phyloP scores from a whole-genome alignment of 2,888 invertebrate genomes.

The Caradrina kadenii region DNA sequence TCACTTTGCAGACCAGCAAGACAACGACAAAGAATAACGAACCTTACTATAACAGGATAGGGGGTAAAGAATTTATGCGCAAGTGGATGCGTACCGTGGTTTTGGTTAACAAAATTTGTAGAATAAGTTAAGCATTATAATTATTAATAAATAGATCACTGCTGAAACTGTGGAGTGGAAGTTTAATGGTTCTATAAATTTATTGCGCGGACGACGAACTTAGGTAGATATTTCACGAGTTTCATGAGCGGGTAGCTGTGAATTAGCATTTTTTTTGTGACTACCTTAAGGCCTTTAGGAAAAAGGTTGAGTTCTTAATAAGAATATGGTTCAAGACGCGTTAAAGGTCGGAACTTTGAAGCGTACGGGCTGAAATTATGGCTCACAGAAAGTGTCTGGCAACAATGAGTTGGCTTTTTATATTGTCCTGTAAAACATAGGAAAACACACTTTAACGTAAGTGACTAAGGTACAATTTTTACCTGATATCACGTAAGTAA shows the following conservation, averaged over 20 bases:
- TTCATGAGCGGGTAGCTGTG: slow-evolving; percentile 27
- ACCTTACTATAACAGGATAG: slow-evolving; percentile 27
- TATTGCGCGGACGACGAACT: slow-evolving; percentile 57
- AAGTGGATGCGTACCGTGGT: slow-evolving; percentile 26
- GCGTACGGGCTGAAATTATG: too few relatives aligned
- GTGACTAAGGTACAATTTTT: too few relatives aligned
- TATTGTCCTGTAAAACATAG: neutral
- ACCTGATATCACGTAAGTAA: too few relatives aligned
- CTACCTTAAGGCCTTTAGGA: slow-evolving; percentile 1
- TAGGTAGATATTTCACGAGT: slow-evolving; percentile 42
- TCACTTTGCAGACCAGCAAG: slow-evolving; percentile 26
- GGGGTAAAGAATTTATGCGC: neutral
- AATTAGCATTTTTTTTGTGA: slow-evolving; percentile 44
- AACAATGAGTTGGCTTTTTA: neutral
- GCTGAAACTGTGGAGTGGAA: slow-evolving; percentile 60
- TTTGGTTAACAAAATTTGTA: slow-evolving; percentile 59
- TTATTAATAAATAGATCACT: slow-evolving; percentile 68
- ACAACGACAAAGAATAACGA: slow-evolving; percentile 13
- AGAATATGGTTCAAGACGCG: neutral
- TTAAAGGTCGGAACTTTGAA: neutral
- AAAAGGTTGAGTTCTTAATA: slow-evolving; percentile 1
- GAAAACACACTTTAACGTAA: too few relatives aligned
- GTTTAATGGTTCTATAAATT: slow-evolving; percentile 65
- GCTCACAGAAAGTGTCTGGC: neutral
- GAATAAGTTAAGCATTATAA: slow-evolving; percentile 69